Conservation (phyloP, 1,140 invertebrate genomes). For the Gerris buenoi region DNA sequence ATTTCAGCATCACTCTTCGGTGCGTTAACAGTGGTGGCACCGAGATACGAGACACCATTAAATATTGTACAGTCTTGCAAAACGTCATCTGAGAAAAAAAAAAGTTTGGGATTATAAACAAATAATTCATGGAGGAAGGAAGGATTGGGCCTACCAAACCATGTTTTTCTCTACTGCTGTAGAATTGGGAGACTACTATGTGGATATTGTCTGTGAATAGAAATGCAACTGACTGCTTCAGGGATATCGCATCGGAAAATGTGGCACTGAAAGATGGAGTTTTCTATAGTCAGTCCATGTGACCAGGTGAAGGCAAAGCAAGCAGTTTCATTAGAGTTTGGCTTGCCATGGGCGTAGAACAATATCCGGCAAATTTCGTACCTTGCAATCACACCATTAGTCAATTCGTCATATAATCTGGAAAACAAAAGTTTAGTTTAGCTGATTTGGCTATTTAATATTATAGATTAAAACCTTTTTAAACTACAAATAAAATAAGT, state of each 20-base stretch:
- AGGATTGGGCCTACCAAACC: too few species aligned
- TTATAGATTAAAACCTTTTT: too few species aligned
- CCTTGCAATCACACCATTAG: conserved; percentile 66
- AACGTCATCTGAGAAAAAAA: conserved; percentile 42
- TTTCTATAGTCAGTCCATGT: conserved; percentile 73
- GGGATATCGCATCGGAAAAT: conserved; percentile 90
- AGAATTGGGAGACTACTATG: too few species aligned
- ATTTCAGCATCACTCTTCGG: conserved; percentile 91
- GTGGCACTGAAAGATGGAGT: conserved; percentile 87
- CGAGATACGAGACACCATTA: conserved; percentile 85
- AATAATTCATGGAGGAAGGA: too few species aligned
- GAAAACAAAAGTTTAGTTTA: conserved; percentile 27
- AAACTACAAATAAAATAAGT: too few species aligned
- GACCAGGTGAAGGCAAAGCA: conserved; percentile 98
- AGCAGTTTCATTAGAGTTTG: conserved; percentile 61
- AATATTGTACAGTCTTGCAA: conserved; percentile 81
- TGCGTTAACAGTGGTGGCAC: conserved; percentile 79
- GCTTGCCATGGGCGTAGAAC: conserved; percentile 84
- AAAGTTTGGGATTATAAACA: too few species aligned
- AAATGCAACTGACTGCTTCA: conserved; percentile 97
- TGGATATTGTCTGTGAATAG: too few species aligned
- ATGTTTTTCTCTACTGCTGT: too few species aligned
- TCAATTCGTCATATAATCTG: conserved; percentile 74
- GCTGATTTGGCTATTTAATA: too few species aligned
- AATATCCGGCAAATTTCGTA: conserved; percentile 87